Evolutionary conservation across 2,888 invertebrate genomes (phyloP).

Genomic region (Leucoptera coffeella): DNA sequence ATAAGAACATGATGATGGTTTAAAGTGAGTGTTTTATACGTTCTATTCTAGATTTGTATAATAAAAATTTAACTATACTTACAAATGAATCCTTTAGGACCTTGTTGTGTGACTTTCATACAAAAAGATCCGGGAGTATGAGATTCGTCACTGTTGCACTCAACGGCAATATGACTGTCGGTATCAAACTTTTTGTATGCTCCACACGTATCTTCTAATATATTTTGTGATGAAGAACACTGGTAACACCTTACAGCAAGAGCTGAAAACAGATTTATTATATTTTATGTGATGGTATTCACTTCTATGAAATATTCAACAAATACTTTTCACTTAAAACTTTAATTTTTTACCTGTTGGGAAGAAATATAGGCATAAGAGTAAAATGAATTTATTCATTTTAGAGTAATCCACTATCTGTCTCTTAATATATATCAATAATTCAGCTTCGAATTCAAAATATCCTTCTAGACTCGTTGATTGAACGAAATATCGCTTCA

Average conservation of each 20-base stretch:
- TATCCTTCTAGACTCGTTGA: too few relatives aligned
- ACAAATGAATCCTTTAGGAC: conserved; percentile 93
- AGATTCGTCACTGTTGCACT: conserved; percentile 92
- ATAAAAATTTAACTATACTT: conserved; percentile 31
- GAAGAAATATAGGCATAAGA: conserved; percentile 9
- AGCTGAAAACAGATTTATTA: conserved; percentile 35
- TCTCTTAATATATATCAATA: too few relatives aligned
- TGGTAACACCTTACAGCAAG: conserved; percentile 85
- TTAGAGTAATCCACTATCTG: too few relatives aligned
- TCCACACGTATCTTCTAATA: conserved; percentile 82
- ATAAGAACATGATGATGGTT: too few relatives aligned
- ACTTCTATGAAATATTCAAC: too few relatives aligned
- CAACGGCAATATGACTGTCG: conserved; percentile 80
- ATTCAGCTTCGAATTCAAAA: too few relatives aligned
- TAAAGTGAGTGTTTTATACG: not conserved
- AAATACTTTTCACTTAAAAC: too few relatives aligned
- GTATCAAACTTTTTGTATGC: conserved; percentile 82
- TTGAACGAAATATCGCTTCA: too few relatives aligned
- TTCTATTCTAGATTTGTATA: not conserved
- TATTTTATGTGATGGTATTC: too few relatives aligned
- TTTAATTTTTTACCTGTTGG: conserved; percentile 10
- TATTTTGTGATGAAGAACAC: conserved; percentile 82
- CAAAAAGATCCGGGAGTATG: conserved; percentile 94
- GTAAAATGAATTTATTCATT: too few relatives aligned
- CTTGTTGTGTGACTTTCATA: conserved; percentile 90